These are phyloP conservation scores for Loriculus beryllinus DNA, from an alignment of 2,797 vertebrate species.

Conservation along the genomic window DNA sequence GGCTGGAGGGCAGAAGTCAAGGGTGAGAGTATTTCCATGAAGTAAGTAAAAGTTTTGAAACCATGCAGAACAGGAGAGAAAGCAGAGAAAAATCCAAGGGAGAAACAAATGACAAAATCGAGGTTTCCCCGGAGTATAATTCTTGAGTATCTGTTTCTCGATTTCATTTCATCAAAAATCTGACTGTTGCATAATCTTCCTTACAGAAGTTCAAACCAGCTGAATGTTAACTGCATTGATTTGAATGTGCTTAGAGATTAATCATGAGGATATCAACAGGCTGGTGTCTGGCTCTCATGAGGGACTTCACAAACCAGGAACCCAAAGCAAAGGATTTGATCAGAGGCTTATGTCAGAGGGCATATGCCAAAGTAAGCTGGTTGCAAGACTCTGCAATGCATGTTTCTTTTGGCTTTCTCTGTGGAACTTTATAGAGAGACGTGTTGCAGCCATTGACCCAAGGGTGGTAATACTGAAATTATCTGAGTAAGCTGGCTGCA, in stretches of 20 bases:
- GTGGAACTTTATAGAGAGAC: background rate
- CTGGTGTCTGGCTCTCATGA: background rate
- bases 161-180: background rate
- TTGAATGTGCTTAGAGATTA: background rate
- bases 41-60: background rate
- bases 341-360: background rate
- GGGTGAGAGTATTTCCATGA: background rate
- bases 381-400: background rate
- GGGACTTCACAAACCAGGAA: background rate
- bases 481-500: background rate
- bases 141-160: background rate
- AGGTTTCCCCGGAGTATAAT: background rate
- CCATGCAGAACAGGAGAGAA: background rate
- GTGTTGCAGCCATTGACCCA: background rate
- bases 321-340: background rate
- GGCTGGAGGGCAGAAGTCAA: background rate
- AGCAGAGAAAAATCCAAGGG: background rate
- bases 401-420: background rate
- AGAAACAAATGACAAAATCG: background rate
- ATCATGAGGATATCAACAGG: background rate
- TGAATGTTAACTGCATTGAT: background rate
- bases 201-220: background rate
- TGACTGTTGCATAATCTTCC: background rate
- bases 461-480: background rate
- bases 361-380: background rate